These are phyloP conservation scores for Ectropis crepuscularia DNA, from an alignment of 2,888 invertebrate genomes.

Conservation along the genomic window DNA sequence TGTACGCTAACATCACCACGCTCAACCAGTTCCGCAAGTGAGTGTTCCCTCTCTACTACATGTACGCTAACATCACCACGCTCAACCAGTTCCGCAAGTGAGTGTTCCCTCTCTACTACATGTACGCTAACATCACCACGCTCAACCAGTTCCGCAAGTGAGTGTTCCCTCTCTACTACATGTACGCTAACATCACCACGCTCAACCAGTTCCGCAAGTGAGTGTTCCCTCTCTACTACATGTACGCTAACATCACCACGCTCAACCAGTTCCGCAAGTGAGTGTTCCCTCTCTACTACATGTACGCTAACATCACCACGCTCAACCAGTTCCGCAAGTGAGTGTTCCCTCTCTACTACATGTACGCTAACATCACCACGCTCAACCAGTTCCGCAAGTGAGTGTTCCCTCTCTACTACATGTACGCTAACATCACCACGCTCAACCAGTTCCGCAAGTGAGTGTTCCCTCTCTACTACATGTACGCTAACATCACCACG, in stretches of 20 bases:
- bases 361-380: constrained; percentile 98
- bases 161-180: constrained; percentile 99
- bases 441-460: too few relatives aligned
- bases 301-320: constrained; percentile 98
- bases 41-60: constrained; percentile 99
- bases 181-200: constrained; percentile 98
- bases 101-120: constrained; percentile 99
- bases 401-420: constrained; percentile 99
- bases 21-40: too few relatives aligned
- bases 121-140: constrained; percentile 98
- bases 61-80: constrained; percentile 98
- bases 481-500: constrained; percentile 98
- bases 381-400: too few relatives aligned
- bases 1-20: constrained; percentile 98
- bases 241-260: constrained; percentile 98
- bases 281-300: constrained; percentile 99
- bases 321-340: too few relatives aligned
- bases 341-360: constrained; percentile 99
- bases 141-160: too few relatives aligned
- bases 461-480: constrained; percentile 99
- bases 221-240: constrained; percentile 99
- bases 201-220: too few relatives aligned
- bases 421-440: constrained; percentile 98
- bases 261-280: too few relatives aligned
- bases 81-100: too few relatives aligned